Base-by-base conservation (phyloP, 2,797 vertebrate species). In the Vultur gryphus region DNA sequence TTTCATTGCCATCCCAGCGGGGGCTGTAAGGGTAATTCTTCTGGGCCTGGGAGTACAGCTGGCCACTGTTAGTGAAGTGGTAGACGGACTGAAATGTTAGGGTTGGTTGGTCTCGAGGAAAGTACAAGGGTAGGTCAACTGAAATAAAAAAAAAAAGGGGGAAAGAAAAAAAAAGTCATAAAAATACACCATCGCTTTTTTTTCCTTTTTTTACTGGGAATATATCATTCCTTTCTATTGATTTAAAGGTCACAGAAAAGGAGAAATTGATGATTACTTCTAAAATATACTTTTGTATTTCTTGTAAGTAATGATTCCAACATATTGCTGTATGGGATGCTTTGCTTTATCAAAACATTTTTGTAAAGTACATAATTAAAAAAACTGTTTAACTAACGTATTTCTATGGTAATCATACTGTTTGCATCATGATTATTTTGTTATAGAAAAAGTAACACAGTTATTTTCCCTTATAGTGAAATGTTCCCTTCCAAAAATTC, bases 11-110 rank as follows among this genome's bases (percentile, higher is more conserved):
- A 44, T 99, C 99, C 99, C 99, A 99, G 95, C 99, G 99, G 5
- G 99, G 99, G 97, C 99, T 99, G 96, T 99, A 99, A 1, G 99
- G 99, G 82, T 99, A 99, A 13, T 99, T 99, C 97, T 99, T 99
- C 98, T 99, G 99, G 96, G 99, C 98, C 97, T 99, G 99, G 39
- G 99, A 99, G 94, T 99, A 99, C 43, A 99, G 98, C 96, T 99
- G 99, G 44, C 99, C 99, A 51, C 99, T 99, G 98, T 98, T 99
- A 95, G 99, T 99, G 97, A 99, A 99, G 98, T 99, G 99, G 97
- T 99, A 99, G 94, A 99, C 98, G 0, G 99, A 99, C 95, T 99
- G 99, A 98, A 99, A 99, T 1, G 99, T 99, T 90, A 99, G 98
- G 46, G 99, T 99, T 51, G 99, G 99, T 93, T 99, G 99, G 97